Evolutionary conservation across 2,888 invertebrate species (phyloP), one percentile per base, ranked within the genome.

Genomic region (Acleris holmiana): DNA sequence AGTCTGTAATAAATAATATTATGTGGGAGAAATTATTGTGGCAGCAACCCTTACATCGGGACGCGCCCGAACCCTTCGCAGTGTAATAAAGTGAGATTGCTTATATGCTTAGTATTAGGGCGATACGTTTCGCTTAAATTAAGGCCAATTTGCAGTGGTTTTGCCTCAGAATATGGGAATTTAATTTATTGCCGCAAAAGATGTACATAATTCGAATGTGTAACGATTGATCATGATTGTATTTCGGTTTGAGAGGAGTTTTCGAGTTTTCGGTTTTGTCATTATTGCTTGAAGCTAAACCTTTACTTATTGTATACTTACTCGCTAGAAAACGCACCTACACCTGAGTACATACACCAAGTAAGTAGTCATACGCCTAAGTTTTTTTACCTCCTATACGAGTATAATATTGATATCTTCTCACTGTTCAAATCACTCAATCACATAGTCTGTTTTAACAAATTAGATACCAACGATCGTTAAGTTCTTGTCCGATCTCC

Each of bases 111-210:
- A 88, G 80, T 82, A 88, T 89, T 87, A 88, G 81, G 79, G 83
- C 80, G 84, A 85, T 88, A 89, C 83, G 80, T 89, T 88, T 86
- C 84, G 76, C 83, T 84, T 85, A 84, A 89, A 90, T 91, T 89
- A 89, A 89, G 85, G 87, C 81, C 88, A 89, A 89, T 90, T 91
- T 89, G 88, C 82, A 80, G 79, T 84, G 88, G 86, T 87, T 89
- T 87, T 85, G 82, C 82, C 75, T 72, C 77, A 77, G 84, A 83
- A 85, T 85, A 88, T 85, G 86, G 78, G 83, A 88, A 87, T 88
- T 88, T 83, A 87, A 89, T 89, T 85, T 85, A 84, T 79, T 80
- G 82, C 82, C 79, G 77, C 79, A 84, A 86, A 82, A 81, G 79
- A 82, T 87, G 80, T 88, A n/a, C n/a, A n/a, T n/a, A 86, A 88